Evolutionary conservation across 2,888 invertebrate genomes (phyloP).

Genomic region (Parapristionchus giblindavisi): DNA sequence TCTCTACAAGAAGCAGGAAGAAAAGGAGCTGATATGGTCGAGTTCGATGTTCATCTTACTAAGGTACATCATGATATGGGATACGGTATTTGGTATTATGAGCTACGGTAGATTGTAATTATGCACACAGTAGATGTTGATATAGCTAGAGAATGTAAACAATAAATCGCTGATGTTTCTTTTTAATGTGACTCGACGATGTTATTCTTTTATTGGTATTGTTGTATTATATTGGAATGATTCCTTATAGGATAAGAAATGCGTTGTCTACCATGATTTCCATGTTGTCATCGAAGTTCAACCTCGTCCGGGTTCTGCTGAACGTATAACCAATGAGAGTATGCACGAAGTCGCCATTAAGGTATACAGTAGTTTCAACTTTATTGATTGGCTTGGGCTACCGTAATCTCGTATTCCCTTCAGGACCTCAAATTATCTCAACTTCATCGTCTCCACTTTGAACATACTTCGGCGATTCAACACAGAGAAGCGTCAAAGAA

Average conservation of each 20-base stretch:
- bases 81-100: not conserved
- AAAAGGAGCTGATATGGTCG: slow-evolving; percentile 95
- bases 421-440: slow-evolving; percentile 55
- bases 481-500: not conserved
- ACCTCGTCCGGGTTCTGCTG: slow-evolving; percentile 45
- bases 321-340: slow-evolving; percentile 39
- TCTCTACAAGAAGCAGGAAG: slow-evolving; percentile 90
- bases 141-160: too few species aligned
- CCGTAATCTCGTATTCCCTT: not conserved
- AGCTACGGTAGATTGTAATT: too few species aligned
- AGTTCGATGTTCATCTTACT: slow-evolving; percentile 96
- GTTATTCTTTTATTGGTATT: too few species aligned
- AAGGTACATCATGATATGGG: too few species aligned
- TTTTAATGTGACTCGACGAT: not conserved
- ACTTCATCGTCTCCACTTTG: slow-evolving; percentile 55
- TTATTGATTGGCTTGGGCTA: too few species aligned
- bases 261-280: slow-evolving; percentile 95
- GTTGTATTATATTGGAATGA: too few species aligned
- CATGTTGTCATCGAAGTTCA: slow-evolving; percentile 81
- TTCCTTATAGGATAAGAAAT: slow-evolving; percentile 74
- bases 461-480: slow-evolving; percentile 43
- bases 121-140: too few species aligned
- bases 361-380: slow-evolving; percentile 30
- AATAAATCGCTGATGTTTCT: too few species aligned
- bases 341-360: slow-evolving; percentile 57